Evolutionary conservation across 1,140 invertebrate species (phyloP), one percentile per base, ranked within the genome.

Genomic region (Steinernema khuongi): DNA sequence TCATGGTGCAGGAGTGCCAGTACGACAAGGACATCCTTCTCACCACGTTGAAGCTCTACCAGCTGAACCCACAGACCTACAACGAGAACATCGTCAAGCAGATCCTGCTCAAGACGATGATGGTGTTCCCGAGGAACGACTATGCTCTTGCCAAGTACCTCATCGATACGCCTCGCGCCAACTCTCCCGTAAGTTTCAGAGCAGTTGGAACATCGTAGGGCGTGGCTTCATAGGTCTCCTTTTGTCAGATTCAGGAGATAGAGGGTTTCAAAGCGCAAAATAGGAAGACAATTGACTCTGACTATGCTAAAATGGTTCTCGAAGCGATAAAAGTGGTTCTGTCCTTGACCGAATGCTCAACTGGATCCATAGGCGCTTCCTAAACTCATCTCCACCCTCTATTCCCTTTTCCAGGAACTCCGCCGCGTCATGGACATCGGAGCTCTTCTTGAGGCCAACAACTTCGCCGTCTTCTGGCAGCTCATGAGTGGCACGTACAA

Each of bases 401-500:
- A n/a, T n/a, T n/a, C n/a, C n/a, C n/a, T n/a, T n/a, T n/a, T n/a
- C n/a, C n/a, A n/a, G n/a, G n/a, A n/a, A n/a, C n/a, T n/a, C n/a
- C n/a, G n/a, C n/a, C n/a, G n/a, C 4, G 79, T 83, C 19, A 73
- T 81, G 30, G 73, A 81, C 60, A 74, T 84, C 67, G 82, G 82
- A 14, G 76, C 75, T 14, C 44, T 84, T 19, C 72, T 84, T 1
- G 82, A 84, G 50, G 78, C 82, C 0, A 85, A 83, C 80, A 79
- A 84, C 70, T 84, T 85, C 50, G 67, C 72, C 19, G 68, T 79
- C 30, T 84, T 84, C 43, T 84, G 89, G 78, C 93, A 92, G 70
- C 95, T 91, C 36, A 92, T 93, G 72, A 92, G 90, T 28, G 75
- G 79, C 80, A 78, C 75, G 22, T 83, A 79, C 67, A 77, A 78